These are phyloP conservation scores for Semaprochilodus insignis DNA, from an alignment of 2,797 vertebrate genomes.

Conservation along the genomic window DNA sequence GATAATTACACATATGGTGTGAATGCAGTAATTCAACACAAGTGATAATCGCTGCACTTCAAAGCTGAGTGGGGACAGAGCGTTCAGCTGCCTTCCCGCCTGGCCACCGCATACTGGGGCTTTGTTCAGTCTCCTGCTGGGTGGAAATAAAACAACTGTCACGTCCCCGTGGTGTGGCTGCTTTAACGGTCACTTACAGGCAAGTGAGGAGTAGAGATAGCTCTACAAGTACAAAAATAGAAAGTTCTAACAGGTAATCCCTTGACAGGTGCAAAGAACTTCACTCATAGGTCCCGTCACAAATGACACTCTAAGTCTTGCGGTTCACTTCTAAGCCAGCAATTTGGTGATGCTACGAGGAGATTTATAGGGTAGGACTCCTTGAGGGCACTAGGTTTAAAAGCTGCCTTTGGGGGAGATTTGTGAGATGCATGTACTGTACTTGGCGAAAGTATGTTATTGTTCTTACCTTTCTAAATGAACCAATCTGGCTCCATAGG, in stretches of 20 bases:
- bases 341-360: neutral
- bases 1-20: conserved; percentile 15
- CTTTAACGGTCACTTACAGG: conserved; percentile 24
- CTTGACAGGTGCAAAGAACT: neutral
- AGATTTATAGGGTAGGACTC: no score
- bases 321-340: neutral
- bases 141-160: conserved; percentile 35
- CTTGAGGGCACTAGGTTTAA: no score
- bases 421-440: no score
- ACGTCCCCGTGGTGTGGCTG: neutral
- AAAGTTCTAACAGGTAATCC: conserved; percentile 6
- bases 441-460: no score
- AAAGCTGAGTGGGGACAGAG: conserved; percentile 13
- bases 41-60: conserved; percentile 11
- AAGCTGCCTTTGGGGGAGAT: no score
- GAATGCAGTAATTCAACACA: conserved; percentile 32
- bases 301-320: neutral
- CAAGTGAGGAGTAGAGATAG: neutral
- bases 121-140: neutral
- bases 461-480: no score
- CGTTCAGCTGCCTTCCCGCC: conserved; percentile 8
- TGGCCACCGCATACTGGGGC: neutral
- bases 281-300: neutral
- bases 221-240: conserved; percentile 4
- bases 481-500: no score